A percentile compares a stretch with the other conserved stretches of the same genome.
Conservation (phyloP, 2,888 invertebrate genomes). For the Schizotus pectinicornis region DNA sequence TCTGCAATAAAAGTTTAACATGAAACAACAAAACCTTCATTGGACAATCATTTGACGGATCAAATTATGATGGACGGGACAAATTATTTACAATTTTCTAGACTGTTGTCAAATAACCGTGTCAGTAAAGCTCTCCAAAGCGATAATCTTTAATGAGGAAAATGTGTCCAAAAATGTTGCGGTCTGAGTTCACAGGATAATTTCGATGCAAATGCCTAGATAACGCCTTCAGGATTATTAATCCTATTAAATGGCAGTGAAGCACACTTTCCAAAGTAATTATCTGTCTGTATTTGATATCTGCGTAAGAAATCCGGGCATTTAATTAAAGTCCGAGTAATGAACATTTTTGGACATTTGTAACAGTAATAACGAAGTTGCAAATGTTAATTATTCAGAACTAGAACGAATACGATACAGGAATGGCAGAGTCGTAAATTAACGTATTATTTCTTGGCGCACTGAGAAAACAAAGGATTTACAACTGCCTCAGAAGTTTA, state of each 20-base stretch:
- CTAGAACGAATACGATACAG: too few species aligned
- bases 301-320: neutral
- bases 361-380: too few species aligned
- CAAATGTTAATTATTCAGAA: too few species aligned
- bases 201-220: conserved; percentile 8
- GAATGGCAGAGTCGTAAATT: too few species aligned
- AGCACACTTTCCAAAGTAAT: conserved; percentile 12
- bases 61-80: too few species aligned
- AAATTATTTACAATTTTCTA: neutral
- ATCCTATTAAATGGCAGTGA: conserved; percentile 6
- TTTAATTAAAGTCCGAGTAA: too few species aligned
- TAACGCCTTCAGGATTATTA: conserved; percentile 8
- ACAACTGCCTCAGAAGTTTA: too few species aligned
- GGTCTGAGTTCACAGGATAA: conserved; percentile 10
- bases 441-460: too few species aligned
- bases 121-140: neutral
- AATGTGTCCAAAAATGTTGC: conserved; percentile 11
- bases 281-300: conserved; percentile 7
- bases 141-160: conserved; percentile 4
- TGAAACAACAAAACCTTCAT: neutral
- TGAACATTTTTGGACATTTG: too few species aligned
- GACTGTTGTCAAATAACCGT: too few species aligned
- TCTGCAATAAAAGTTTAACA: neutral
- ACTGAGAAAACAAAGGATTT: too few species aligned
- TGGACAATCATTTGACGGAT: too few species aligned